Base-by-base conservation (phyloP, 2,113 vertebrate genomes). In the Thunnus thynnus region DNA sequence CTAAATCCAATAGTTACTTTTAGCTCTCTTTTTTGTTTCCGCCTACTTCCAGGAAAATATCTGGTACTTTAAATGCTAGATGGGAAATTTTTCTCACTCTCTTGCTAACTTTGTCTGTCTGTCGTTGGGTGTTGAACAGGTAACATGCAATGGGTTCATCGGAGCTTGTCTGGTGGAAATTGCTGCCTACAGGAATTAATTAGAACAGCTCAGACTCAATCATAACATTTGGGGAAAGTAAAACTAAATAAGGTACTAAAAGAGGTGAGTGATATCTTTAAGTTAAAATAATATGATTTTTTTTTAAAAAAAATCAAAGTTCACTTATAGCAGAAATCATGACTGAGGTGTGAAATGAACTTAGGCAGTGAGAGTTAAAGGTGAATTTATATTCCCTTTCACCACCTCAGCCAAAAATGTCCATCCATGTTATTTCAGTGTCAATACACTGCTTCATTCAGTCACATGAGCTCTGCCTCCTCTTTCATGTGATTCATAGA, bases 401-500 rank as follows among this genome's bases (percentile, higher is more conserved):
- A 58, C 52, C n/a, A 52, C 14, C 13, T 11, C 13, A 30, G 2
- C 56, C 44, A 10, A 44, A 22, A 60, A 22, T 12, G 0, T 3
- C 51, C 2, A 14, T 13, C n/a, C 14, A 13, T 27, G 27, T 25
- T 44, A 50, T 72, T 80, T 72, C 52, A 46, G 12, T 57, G 1
- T 79, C 44, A 55, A 22, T 50, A 48, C 32, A 17, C 30, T 30
- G 17, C 57, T 17, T 41, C 18, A 56, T 14, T 52, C 17, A 68
- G 50, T 16, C 56, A 18, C 32, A 56, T 20, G 52, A 64, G 1
- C 36, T 36, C 57, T n/a, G 48, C n/a, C 36, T 61, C 36, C 27
- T 60, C 13, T 57, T 77, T 61, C 16, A 79, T 25, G 17, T 18
- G 7, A 54, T 56, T 57, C 50, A 17, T n/a, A 32, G 30, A 51